A percentile compares a stretch with the other conserved stretches of the same genome.
Conservation (phyloP, 1,140 invertebrate species). For the Oncopodura yosiiana region DNA sequence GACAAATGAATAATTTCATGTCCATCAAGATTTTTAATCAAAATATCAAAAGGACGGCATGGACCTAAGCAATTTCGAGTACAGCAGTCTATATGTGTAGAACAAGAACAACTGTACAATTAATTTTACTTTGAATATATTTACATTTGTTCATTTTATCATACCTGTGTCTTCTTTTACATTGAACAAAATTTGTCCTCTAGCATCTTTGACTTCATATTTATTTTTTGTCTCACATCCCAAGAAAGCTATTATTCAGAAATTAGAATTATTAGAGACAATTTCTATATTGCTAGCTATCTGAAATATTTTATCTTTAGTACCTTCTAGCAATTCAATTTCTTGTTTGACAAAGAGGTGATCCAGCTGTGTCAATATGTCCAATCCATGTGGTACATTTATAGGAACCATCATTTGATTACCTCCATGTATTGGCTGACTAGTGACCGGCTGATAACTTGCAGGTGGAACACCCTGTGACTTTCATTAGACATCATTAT, state of each 20-base stretch:
- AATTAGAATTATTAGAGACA: not conserved
- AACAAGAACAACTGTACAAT: not conserved
- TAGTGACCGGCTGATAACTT: no score
- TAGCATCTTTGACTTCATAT: constrained; percentile 42
- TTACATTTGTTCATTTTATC: constrained; percentile 40
- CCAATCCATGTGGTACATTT: constrained; percentile 79
- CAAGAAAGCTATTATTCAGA: constrained; percentile 30
- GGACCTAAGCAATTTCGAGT: constrained; percentile 67
- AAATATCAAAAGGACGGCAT: constrained; percentile 70
- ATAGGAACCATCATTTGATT: constrained; percentile 2
- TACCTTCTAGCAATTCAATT: constrained; percentile 69
- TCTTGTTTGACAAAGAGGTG: constrained; percentile 78
- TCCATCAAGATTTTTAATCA: constrained; percentile 63
- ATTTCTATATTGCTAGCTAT: no score
- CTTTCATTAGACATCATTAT: no score
- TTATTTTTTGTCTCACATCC: constrained; percentile 33
- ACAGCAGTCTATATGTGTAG: constrained; percentile 48
- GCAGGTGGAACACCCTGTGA: no score
- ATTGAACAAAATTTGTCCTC: constrained; percentile 71
- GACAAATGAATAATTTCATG: constrained; percentile 68
- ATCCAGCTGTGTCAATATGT: constrained; percentile 84
- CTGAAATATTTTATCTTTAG: constrained; percentile 1
- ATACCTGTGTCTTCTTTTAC: constrained; percentile 72
- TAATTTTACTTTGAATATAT: not conserved
- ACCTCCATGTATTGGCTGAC: no score